phyloP scores from a whole-genome alignment of 2,113 vertebrate species.

The Pygoscelis antarcticus region DNA sequence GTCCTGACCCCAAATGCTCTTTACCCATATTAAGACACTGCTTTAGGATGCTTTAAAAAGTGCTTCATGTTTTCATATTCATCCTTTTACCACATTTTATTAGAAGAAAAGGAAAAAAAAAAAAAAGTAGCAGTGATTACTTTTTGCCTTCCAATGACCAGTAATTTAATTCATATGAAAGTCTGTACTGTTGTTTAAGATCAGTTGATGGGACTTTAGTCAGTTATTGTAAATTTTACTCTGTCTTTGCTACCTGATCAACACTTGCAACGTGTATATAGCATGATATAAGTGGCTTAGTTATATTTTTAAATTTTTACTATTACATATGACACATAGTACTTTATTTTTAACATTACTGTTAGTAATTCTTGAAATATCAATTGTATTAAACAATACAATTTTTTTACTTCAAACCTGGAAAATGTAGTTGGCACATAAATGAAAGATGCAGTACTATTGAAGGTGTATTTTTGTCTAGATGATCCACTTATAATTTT shows the following conservation, averaged over 20 bases:
- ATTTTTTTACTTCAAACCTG: background rate
- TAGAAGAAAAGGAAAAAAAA: background rate
- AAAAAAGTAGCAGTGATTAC: background rate
- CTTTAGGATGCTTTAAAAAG: background rate
- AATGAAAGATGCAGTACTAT: background rate
- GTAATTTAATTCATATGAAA: background rate
- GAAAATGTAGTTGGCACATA: background rate
- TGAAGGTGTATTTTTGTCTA: background rate
- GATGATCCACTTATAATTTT: background rate
- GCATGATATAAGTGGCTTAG: background rate
- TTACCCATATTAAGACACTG: background rate
- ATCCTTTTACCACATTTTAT: background rate
- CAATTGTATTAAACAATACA: background rate
- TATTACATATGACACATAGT: background rate
- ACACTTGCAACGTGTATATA: background rate
- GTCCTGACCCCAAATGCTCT: background rate
- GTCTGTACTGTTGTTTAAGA: background rate
- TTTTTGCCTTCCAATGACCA: background rate
- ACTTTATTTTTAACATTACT: background rate
- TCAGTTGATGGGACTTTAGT: background rate
- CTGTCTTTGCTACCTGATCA: background rate
- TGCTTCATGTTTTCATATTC: background rate
- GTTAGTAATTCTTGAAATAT: background rate
- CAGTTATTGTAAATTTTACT: background rate
- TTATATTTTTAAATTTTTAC: background rate